Conservation (phyloP, 2,113 vertebrate genomes). For the Serilophus lunatus region DNA sequence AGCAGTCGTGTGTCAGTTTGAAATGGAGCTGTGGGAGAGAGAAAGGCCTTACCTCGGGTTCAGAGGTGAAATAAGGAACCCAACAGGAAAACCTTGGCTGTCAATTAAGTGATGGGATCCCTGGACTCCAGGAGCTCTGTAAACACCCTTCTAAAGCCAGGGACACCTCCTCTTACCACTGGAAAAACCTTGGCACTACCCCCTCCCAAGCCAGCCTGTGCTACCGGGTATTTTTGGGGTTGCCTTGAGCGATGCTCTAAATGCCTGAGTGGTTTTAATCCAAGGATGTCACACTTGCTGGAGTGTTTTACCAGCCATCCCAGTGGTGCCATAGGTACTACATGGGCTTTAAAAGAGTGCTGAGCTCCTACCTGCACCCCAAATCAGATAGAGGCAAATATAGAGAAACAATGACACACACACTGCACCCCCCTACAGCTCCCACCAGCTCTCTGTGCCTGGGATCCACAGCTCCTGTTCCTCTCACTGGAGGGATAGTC, state of each 20-base stretch:
- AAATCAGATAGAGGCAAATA: background rate
- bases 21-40: background rate
- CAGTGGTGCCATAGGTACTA: background rate
- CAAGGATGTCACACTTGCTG: background rate
- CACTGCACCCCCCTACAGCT: rapidly evolving
- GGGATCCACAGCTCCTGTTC: background rate
- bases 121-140: background rate
- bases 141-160: background rate
- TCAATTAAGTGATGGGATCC: rapidly evolving
- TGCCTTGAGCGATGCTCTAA: background rate
- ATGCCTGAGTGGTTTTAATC: background rate
- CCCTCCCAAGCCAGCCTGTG: background rate
- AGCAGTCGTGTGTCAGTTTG: conserved; percentile 59
- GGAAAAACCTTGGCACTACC: background rate
- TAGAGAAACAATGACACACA: background rate
- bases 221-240: background rate
- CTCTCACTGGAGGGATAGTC: background rate
- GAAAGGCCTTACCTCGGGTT: background rate
- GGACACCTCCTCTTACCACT: background rate
- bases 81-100: background rate
- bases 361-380: background rate
- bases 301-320: background rate
- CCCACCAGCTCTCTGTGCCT: background rate
- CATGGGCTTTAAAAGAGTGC: background rate
- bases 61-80: background rate